phyloP scores from a whole-genome alignment of 2,888 invertebrate genomes.

The Spicauda simplicius region DNA sequence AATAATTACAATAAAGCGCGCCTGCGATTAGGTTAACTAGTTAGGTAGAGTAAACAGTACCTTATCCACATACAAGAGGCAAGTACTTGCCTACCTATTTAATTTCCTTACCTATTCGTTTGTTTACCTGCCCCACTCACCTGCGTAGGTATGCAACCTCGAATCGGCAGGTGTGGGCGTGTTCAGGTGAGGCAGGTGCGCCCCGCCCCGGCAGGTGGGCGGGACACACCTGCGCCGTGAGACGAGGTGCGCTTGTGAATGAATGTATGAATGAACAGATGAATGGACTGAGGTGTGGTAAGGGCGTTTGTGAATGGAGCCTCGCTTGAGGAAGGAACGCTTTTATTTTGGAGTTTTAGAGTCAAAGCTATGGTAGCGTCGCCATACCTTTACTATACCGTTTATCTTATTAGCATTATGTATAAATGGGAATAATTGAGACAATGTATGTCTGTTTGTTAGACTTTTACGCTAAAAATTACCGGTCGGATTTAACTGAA shows the following conservation, averaged over 20 bases:
- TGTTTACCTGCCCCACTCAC: conserved; percentile 12
- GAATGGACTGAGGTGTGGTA: background rate
- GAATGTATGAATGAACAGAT: conserved; percentile 5
- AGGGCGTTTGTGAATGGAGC: background rate
- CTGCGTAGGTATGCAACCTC: conserved; percentile 10
- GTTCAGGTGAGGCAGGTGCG: conserved; percentile 48
- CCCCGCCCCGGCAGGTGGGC: conserved; percentile 40
- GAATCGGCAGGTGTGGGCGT: conserved; percentile 43
- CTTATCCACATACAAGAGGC: too few relatives aligned
- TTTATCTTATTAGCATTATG: too few relatives aligned
- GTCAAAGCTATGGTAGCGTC: too few relatives aligned
- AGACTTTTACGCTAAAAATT: too few relatives aligned
- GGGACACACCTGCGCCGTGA: conserved; percentile 13
- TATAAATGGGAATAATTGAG: too few relatives aligned
- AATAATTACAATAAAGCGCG: too few relatives aligned
- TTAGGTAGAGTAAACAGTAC: too few relatives aligned
- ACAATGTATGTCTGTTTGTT: too few relatives aligned
- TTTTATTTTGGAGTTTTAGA: background rate
- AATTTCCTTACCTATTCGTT: too few relatives aligned
- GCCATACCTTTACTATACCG: too few relatives aligned
- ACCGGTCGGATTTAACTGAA: too few relatives aligned
- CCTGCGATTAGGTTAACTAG: too few relatives aligned
- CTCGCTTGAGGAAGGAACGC: background rate
- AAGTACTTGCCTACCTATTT: background rate
- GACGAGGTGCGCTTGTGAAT: background rate